phyloP scores from a whole-genome alignment of 2,113 vertebrate species.

The Fregata magnificens region DNA sequence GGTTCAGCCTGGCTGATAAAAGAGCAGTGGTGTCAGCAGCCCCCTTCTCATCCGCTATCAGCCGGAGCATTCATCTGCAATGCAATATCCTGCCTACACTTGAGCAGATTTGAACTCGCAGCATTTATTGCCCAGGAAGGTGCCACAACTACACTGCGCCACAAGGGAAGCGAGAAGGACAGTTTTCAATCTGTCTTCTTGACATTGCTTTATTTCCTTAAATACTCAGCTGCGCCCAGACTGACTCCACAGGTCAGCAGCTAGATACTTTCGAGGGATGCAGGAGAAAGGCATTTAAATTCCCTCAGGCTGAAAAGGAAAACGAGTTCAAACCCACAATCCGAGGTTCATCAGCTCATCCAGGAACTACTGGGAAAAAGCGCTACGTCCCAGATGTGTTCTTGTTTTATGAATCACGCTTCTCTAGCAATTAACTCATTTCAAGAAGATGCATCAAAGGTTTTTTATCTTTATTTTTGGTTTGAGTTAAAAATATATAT shows the following conservation, averaged over 20 bases:
- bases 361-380: background rate
- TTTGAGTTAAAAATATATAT: background rate
- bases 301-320: background rate
- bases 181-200: background rate
- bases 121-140: background rate
- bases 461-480: background rate
- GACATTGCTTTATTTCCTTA: background rate
- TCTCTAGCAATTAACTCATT: constrained; percentile 15
- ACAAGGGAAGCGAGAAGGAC: rapidly evolving
- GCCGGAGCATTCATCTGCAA: background rate
- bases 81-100: background rate
- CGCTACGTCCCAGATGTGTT: background rate
- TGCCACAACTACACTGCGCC: background rate
- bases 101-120: background rate
- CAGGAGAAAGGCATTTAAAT: background rate
- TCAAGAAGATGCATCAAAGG: background rate
- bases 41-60: background rate
- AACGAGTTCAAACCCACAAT: background rate
- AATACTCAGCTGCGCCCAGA: background rate
- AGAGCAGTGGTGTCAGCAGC: background rate
- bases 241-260: background rate
- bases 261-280: background rate
- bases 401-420: constrained; percentile 12
- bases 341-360: background rate
- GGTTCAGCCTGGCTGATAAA: background rate